Evolutionary conservation across 2,888 invertebrate genomes (phyloP).

Genomic region (Hemicrepidius hirtus): DNA sequence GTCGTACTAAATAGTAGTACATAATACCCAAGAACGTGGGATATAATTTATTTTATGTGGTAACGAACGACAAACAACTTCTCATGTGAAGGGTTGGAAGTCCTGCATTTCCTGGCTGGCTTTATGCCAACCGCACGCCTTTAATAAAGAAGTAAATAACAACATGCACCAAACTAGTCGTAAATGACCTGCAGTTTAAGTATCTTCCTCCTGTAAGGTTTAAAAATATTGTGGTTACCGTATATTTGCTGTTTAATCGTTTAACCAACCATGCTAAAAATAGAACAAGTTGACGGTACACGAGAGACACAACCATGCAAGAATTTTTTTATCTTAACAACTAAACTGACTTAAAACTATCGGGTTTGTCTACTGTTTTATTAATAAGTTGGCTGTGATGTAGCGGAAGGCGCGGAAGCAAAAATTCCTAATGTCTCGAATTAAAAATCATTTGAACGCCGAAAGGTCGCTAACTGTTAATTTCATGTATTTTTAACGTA

Average conservation of each 20-base stretch:
- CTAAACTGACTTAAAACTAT: too few species aligned
- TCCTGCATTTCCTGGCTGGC: slow-evolving; percentile 28
- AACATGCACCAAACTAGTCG: slow-evolving; percentile 1
- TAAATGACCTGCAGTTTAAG: not conserved
- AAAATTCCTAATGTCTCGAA: slow-evolving; percentile 19
- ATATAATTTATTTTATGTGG: slow-evolving; percentile 14
- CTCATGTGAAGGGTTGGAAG: slow-evolving; percentile 13
- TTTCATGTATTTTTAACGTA: slow-evolving; percentile 5
- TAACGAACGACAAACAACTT: slow-evolving; percentile 13
- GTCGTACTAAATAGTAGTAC: not conserved
- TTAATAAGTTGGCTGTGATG: slow-evolving; percentile 12
- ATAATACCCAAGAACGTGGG: not conserved
- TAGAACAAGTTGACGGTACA: not conserved
- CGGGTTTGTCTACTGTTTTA: slow-evolving; percentile 2
- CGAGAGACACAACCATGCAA: too few species aligned
- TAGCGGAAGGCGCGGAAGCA: slow-evolving; percentile 6
- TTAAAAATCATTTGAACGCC: slow-evolving; percentile 2
- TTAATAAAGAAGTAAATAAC: slow-evolving; percentile 19
- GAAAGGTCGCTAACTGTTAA: slow-evolving; percentile 28
- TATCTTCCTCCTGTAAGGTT: not conserved
- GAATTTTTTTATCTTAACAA: slow-evolving; percentile 1
- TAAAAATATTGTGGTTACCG: slow-evolving; percentile 17
- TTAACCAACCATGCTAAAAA: slow-evolving; percentile 6
- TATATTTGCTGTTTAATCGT: slow-evolving; percentile 1
- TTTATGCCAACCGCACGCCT: slow-evolving; percentile 6